Evolutionary conservation across 2,113 vertebrate species (phyloP).

Genomic region (Malaclemys terrapin): DNA sequence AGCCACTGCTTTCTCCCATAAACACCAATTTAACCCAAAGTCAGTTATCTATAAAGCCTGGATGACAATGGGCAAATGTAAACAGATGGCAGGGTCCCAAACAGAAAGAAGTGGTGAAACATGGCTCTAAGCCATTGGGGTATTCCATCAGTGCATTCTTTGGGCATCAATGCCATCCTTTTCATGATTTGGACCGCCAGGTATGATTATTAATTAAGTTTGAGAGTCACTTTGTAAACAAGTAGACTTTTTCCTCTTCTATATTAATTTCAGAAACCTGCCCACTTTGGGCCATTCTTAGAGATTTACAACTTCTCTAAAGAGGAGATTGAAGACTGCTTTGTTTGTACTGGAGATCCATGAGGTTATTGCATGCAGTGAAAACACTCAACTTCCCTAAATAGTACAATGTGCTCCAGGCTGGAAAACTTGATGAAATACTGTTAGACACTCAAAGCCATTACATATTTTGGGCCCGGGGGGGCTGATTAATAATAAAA

Average conservation of each 20-base stretch:
- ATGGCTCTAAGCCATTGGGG: background rate
- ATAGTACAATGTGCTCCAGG: background rate
- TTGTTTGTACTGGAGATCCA: background rate
- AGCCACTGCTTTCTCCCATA: background rate
- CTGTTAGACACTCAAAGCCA: background rate
- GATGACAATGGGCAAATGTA: background rate
- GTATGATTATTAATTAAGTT: background rate
- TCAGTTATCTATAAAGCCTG: background rate
- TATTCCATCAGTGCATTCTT: background rate
- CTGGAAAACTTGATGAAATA: background rate
- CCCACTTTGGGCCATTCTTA: background rate
- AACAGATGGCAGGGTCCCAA: background rate
- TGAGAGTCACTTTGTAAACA: background rate
- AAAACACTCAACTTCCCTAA: background rate
- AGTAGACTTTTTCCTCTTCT: background rate
- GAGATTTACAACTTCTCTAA: slow-evolving; percentile 4
- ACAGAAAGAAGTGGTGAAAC: background rate
- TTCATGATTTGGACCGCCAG: background rate
- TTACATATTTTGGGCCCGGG: background rate
- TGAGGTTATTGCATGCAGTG: background rate
- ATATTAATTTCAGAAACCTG: background rate
- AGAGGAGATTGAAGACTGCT: background rate
- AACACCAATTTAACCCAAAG: background rate
- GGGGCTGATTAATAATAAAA: slow-evolving; percentile 16
- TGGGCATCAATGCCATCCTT: accelerated